Conservation (phyloP, 2,888 invertebrate species). For the Bhutanitis thaidina region DNA sequence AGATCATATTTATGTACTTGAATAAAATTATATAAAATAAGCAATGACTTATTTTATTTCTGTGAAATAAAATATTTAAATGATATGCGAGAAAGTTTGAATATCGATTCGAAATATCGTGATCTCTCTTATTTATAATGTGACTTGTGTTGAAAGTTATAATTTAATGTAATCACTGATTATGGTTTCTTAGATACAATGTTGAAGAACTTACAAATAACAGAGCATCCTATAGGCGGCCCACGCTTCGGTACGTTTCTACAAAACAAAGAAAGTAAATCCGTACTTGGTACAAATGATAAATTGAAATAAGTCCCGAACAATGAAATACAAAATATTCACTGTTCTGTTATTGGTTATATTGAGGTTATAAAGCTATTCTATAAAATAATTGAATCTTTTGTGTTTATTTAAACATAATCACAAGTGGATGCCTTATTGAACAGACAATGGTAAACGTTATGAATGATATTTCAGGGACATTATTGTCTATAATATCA, state of each 20-base stretch:
- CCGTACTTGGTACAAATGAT: constrained; percentile 7
- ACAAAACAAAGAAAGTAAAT: constrained; percentile 15
- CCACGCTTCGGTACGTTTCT: constrained; percentile 7
- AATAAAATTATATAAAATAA: no score
- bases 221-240: background rate
- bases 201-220: constrained; percentile 5
- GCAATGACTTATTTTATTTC: no score
- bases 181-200: background rate
- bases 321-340: constrained; percentile 4
- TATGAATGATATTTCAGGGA: no score
- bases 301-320: constrained; percentile 10
- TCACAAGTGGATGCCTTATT: background rate
- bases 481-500: no score
- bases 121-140: no score
- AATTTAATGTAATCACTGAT: no score
- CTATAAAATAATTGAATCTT: constrained; percentile 5
- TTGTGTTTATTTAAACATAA: background rate
- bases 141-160: no score
- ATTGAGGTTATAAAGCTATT: constrained; percentile 1
- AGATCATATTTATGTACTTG: no score
- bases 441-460: background rate
- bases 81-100: no score
- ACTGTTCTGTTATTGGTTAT: constrained; percentile 2
- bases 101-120: no score
- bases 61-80: no score